A percentile compares a stretch with the other conserved stretches of the same genome.
Conservation (phyloP, 2,797 vertebrate genomes). For the Alca torda region DNA sequence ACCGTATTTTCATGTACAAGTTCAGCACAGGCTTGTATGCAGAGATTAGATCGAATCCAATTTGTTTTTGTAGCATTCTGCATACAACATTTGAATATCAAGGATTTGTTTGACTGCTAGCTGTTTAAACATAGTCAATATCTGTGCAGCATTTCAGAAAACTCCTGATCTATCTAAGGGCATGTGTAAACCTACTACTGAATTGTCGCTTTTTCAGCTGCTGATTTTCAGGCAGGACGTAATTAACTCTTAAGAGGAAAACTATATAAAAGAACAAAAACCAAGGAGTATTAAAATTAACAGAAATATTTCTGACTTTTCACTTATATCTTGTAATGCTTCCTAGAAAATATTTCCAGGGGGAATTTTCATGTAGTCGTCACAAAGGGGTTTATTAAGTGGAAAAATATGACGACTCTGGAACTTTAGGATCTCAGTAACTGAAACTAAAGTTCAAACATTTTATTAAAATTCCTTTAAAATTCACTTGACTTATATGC, state of each 20-base stretch:
- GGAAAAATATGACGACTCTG: background rate
- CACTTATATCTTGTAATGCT: background rate
- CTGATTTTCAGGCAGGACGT: background rate
- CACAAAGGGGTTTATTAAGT: background rate
- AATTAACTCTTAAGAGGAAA: conserved; percentile 20
- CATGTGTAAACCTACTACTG: background rate
- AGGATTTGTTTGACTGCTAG: conserved; percentile 15
- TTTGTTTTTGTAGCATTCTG: background rate
- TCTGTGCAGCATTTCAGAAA: background rate
- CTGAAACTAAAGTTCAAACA: background rate
- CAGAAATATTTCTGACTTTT: background rate
- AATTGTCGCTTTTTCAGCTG: background rate
- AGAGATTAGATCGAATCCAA: background rate
- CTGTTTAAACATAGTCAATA: conserved; percentile 17
- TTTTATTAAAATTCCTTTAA: background rate
- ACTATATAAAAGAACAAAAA: background rate
- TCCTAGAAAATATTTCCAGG: background rate
- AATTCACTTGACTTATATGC: background rate
- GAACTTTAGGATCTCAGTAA: background rate
- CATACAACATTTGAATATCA: conserved; percentile 34
- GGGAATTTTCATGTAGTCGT: background rate
- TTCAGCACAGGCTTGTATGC: background rate
- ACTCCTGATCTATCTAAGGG: background rate
- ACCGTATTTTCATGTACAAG: background rate
- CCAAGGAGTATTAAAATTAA: background rate